Conservation (phyloP, 2,888 invertebrate species). For the Apodemia mormo region DNA sequence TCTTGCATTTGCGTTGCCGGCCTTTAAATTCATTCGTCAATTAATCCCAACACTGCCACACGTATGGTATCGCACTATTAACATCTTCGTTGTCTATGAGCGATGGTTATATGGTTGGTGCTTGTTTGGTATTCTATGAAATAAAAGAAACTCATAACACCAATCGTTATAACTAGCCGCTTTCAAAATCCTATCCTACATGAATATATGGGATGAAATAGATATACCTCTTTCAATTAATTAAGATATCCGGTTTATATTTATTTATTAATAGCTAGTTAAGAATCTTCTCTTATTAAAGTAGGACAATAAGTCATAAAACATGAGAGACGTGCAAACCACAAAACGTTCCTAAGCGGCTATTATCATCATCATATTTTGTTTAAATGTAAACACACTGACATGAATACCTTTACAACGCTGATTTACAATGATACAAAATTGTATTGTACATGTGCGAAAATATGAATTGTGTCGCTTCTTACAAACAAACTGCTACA, state of each 20-base stretch:
- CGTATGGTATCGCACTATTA: too few relatives aligned
- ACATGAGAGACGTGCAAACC: not conserved
- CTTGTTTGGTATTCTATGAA: too few relatives aligned
- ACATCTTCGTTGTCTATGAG: too few relatives aligned
- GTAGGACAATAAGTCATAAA: not conserved
- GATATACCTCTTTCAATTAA: too few relatives aligned
- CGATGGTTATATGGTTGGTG: too few relatives aligned
- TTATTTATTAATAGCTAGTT: not conserved
- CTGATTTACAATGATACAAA: conserved; percentile 3
- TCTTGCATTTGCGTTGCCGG: too few relatives aligned
- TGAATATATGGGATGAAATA: too few relatives aligned
- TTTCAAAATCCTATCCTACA: too few relatives aligned
- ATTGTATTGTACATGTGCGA: conserved; percentile 11
- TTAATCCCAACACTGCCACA: too few relatives aligned
- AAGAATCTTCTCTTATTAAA: not conserved
- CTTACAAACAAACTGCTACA: not conserved
- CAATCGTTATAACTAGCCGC: too few relatives aligned
- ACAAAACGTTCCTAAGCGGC: not conserved
- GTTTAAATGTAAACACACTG: conserved; percentile 10
- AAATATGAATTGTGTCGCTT: conserved; percentile 4
- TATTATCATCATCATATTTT: conserved; percentile 12
- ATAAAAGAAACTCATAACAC: too few relatives aligned
- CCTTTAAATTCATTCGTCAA: too few relatives aligned
- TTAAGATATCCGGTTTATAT: not conserved
- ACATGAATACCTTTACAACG: conserved; percentile 6